Conservation (phyloP, 2,797 vertebrate genomes). For the Cercopithecus mitis region DNA sequence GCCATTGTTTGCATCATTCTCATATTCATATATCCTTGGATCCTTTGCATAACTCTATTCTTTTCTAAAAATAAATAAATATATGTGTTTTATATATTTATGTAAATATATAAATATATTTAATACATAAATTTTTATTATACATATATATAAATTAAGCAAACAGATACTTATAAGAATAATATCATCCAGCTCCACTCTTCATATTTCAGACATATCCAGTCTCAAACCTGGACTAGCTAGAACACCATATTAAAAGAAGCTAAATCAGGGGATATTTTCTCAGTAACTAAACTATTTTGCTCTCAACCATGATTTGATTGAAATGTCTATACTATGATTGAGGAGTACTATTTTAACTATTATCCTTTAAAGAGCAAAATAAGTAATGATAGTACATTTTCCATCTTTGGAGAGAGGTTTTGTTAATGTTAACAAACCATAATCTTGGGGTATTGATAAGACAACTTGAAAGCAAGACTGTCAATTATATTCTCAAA, state of each 20-base stretch:
- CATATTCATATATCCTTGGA: background rate
- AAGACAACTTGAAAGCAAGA: constrained; percentile 34
- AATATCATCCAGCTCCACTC: background rate
- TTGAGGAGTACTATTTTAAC: background rate
- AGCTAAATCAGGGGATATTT: background rate
- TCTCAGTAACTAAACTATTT: background rate
- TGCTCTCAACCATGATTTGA: background rate
- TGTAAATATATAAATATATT: background rate
- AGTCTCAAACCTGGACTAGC: background rate
- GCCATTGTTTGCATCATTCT: background rate
- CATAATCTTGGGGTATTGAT: constrained; percentile 18
- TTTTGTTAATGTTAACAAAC: constrained; percentile 3
- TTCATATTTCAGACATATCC: background rate
- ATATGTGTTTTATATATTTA: background rate
- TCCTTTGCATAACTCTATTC: background rate
- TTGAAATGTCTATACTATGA: constrained; percentile 18
- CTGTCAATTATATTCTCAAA: constrained; percentile 50
- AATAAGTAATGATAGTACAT: background rate
- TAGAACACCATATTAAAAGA: background rate
- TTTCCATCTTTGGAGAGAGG: background rate
- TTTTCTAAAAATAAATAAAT: background rate
- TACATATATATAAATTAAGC: background rate
- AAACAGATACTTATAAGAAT: background rate
- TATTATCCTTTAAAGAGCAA: constrained; percentile 20
- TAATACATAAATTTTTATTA: background rate